Conservation (phyloP, 2,797 vertebrate species). For the Tympanoctomys barrerae region DNA sequence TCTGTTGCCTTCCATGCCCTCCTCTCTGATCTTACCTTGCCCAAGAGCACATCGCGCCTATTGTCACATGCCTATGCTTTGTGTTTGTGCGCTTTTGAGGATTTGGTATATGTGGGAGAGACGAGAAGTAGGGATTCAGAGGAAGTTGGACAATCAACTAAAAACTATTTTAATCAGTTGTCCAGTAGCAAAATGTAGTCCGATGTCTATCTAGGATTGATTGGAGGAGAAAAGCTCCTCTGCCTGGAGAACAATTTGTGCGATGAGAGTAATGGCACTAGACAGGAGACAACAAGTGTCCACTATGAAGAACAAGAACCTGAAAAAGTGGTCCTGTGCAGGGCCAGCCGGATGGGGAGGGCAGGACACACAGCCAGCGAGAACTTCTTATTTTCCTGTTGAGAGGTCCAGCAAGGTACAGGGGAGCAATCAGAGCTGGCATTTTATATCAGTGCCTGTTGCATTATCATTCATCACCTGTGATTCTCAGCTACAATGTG, state of each 20-base stretch:
- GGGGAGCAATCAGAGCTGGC: too few species aligned
- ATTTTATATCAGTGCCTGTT: background rate
- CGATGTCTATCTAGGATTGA: background rate
- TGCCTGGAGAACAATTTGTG: background rate
- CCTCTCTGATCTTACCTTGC: background rate
- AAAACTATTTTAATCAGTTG: background rate
- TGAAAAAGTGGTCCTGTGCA: background rate
- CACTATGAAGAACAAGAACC: background rate
- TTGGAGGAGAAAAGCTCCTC: background rate
- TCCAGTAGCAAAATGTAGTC: background rate
- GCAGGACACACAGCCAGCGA: background rate
- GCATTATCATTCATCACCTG: background rate
- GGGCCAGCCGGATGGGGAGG: rapidly evolving
- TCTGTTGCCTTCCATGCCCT: background rate
- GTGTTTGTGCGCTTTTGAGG: background rate
- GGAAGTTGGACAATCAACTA: background rate
- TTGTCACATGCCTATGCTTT: background rate
- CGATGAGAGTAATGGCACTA: background rate
- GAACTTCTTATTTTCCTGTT: background rate
- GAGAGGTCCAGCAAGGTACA: rapidly evolving
- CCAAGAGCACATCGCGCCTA: background rate
- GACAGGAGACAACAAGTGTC: background rate
- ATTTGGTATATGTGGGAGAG: background rate
- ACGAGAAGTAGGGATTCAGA: background rate
- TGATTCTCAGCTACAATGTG: background rate